Evolutionary conservation across 64 coral and sea anemone genomes (phyloP), one percentile per base, ranked within the genome.

Genomic region (Actinia equina): DNA sequence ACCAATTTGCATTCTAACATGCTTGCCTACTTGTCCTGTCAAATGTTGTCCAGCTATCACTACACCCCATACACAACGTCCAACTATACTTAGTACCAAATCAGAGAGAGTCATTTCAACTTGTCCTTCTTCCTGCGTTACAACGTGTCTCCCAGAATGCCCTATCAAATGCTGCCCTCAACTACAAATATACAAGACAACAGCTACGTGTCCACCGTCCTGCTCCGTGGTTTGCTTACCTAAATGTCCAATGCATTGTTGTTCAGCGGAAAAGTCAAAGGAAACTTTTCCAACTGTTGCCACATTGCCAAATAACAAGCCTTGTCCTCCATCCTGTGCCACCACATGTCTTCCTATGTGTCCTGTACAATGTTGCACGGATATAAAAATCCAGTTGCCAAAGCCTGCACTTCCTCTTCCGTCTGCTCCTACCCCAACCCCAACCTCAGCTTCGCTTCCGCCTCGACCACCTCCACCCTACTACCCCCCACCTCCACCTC

Each of bases 321-420:
- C 23, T 3, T 96, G 94, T 44, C 94, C 94, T 58, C 30, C 83
- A 30, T 27, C 26, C 6, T 96, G 94, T 41, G 71, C n/a, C 7
- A 82, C 64, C n/a, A 20, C 60, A 13, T 96, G 94, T 51, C 27
- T 76, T 10, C 45, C 65, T 11, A 62, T 60, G 41, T 96, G 94
- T 64, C 91, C 94, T n/a, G 60, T 84, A 16, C 84, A 92, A 20
- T 96, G 94, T 69, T 96, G 94, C 27, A 71, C 61, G 27, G 76
- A 62, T 74, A 62, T 77, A 2, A 78, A 52, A 18, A 93, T 71
- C 41, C 22, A 63, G 56, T 84, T 51, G 70, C 57, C 22, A 46
- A 53, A 81, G 17, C 42, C 52, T 23, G 7, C 19, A 13, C 57
- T 27, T 20, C 22, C 88, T 22, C 27, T 49, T 65, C 22, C 18